These are phyloP conservation scores for Drosophila hamatofila DNA, from an alignment of 2,888 invertebrate species.

Conservation along the genomic window DNA sequence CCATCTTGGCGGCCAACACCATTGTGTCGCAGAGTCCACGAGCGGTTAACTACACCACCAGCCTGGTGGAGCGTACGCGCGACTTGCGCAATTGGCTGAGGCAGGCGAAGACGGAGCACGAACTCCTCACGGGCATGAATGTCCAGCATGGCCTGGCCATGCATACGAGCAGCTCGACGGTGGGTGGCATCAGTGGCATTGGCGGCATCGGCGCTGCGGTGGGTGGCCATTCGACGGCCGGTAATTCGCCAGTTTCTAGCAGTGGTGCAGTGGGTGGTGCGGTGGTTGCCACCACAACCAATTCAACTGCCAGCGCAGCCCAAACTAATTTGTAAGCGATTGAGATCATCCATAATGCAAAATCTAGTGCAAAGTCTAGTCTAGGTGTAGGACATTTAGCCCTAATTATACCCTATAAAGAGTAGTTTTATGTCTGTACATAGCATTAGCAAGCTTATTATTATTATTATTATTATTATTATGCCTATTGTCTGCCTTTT, in stretches of 20 bases:
- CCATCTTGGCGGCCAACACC: constrained; percentile 85
- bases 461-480: constrained; percentile 12
- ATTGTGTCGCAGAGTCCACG: constrained; percentile 84
- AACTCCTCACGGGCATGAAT: constrained; percentile 75
- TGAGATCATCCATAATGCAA: background rate
- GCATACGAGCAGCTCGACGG: constrained; percentile 14
- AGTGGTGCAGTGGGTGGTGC: background rate
- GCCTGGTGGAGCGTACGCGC: constrained; percentile 88
- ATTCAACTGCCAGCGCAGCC: constrained; percentile 18
- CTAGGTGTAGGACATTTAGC: background rate
- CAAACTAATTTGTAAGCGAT: constrained; percentile 55
- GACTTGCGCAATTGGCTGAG: constrained; percentile 89
- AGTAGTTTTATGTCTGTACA: constrained; percentile 24
- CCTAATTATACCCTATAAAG: constrained; percentile 4
- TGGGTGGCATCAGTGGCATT: constrained; percentile 26
- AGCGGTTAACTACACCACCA: constrained; percentile 87
- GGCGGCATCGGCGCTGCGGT: constrained; percentile 32
- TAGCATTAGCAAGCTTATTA: constrained; percentile 28
- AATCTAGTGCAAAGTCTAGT: background rate
- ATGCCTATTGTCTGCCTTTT: constrained; percentile 47
- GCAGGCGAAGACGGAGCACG: constrained; percentile 86
- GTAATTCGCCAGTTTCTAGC: constrained; percentile 5
- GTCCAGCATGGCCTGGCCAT: constrained; percentile 51
- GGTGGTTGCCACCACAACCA: background rate
- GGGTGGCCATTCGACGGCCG: constrained; percentile 22